A percentile compares a stretch with the other conserved stretches of the same genome.
These are phyloP conservation scores for Ophiodon elongatus DNA, from an alignment of 2,113 vertebrate genomes.

Conservation along the genomic window DNA sequence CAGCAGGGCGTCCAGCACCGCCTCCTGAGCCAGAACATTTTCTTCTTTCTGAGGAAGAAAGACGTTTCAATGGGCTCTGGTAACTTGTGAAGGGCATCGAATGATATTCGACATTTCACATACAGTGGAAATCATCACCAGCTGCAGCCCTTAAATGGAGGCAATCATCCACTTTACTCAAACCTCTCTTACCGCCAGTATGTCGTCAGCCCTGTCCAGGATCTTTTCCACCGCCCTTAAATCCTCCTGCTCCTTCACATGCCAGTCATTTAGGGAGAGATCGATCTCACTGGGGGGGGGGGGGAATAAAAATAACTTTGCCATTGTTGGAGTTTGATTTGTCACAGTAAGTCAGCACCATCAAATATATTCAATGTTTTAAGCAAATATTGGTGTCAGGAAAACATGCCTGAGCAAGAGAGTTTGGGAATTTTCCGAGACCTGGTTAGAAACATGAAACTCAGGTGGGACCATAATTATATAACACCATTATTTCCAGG, in stretches of 20 bases:
- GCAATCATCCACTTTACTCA: background rate
- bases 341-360: too few species aligned
- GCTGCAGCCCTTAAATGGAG: background rate
- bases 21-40: conserved; percentile 79
- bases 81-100: background rate
- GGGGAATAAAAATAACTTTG: background rate
- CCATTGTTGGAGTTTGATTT: background rate
- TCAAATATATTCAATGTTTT: background rate
- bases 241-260: conserved; percentile 79
- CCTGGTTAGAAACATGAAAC: too few species aligned
- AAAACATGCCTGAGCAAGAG: too few species aligned
- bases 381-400: background rate
- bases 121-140: background rate
- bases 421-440: too few species aligned
- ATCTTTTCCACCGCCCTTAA: conserved; percentile 78
- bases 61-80: background rate
- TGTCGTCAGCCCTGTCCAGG: conserved; percentile 74
- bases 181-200: conserved; percentile 74
- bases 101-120: background rate
- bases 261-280: conserved; percentile 73
- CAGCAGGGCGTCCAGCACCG: conserved; percentile 76
- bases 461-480: too few species aligned
- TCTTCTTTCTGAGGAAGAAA: conserved; percentile 80
- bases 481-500: too few species aligned
- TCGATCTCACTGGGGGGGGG: conserved; percentile 30